A percentile compares a stretch with the other conserved stretches of the same genome.
These are phyloP conservation scores for Cyanoliseus patagonus DNA, from an alignment of 2,113 vertebrate genomes.

Conservation along the genomic window DNA sequence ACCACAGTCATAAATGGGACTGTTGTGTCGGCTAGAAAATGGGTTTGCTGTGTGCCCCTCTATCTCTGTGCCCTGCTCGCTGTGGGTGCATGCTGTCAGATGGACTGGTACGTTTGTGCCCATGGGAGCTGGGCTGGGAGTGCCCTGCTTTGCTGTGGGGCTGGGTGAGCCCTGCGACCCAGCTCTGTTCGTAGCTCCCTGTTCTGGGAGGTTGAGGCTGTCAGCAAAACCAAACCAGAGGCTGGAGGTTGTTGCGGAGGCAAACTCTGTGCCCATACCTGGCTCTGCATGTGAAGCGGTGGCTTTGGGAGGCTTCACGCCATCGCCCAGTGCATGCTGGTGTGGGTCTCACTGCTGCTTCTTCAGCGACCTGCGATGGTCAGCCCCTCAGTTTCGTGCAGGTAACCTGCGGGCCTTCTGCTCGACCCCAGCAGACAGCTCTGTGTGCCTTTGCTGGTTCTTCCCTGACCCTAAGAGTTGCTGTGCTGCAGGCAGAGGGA, in stretches of 20 bases:
- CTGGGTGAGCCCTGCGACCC: not conserved
- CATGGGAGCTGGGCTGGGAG: not conserved
- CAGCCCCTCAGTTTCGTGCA: not conserved
- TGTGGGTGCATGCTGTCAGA: too few species aligned
- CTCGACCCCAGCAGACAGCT: not conserved
- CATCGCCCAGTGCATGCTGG: fast-evolving
- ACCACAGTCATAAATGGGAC: not conserved
- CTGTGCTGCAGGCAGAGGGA: not conserved
- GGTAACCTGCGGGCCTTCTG: not conserved
- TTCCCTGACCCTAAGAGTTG: not conserved
- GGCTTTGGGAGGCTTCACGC: too few species aligned
- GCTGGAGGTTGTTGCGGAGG: not conserved
- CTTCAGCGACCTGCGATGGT: not conserved
- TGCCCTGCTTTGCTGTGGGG: not conserved
- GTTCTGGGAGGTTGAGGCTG: not conserved
- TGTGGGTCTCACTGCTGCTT: not conserved
- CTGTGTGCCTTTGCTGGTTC: fast-evolving
- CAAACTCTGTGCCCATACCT: not conserved
- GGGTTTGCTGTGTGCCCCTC: not conserved
- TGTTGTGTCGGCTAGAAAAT: not conserved
- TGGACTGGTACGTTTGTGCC: not conserved
- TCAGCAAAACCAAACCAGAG: not conserved
- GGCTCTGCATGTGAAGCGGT: not conserved
- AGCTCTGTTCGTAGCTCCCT: not conserved
- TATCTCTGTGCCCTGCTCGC: not conserved